A percentile compares a stretch with the other conserved stretches of the same genome.
phyloP scores from a whole-genome alignment of 2,113 vertebrate genomes.

The Amblyornis subalaris region DNA sequence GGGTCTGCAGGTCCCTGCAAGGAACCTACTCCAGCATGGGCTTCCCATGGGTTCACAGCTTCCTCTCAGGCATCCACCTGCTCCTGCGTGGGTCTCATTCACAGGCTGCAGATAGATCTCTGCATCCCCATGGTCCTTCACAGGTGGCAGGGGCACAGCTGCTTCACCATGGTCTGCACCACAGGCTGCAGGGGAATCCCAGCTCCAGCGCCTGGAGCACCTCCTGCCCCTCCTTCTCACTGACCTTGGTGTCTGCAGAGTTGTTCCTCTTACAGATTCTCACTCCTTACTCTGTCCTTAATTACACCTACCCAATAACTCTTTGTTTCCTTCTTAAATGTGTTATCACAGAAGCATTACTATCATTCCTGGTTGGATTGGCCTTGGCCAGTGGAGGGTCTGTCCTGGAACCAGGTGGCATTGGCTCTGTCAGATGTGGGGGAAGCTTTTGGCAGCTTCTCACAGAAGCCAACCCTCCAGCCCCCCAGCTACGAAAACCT shows the following conservation, averaged over 20 bases:
- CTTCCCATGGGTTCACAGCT: not conserved
- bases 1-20: not conserved
- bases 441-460: not conserved
- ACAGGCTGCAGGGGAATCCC: fast-evolving
- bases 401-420: not conserved
- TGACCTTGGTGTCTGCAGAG: not conserved
- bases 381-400: not conserved
- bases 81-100: not conserved
- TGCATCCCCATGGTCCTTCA: not conserved
- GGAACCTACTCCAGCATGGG: not conserved
- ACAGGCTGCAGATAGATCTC: not conserved
- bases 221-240: not conserved
- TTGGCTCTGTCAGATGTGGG: fast-evolving
- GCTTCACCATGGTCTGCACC: not conserved
- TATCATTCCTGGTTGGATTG: not conserved
- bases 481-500: not conserved
- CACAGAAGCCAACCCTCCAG: not conserved
- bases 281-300: not conserved
- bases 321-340: not conserved
- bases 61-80: not conserved
- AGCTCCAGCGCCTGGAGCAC: not conserved
- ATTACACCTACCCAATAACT: too few species aligned
- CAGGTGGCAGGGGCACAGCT: not conserved
- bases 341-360: not conserved
- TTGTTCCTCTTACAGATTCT: not conserved